Evolutionary conservation across 2,797 vertebrate genomes (phyloP).

Genomic region (Arremon aurantiirostris): DNA sequence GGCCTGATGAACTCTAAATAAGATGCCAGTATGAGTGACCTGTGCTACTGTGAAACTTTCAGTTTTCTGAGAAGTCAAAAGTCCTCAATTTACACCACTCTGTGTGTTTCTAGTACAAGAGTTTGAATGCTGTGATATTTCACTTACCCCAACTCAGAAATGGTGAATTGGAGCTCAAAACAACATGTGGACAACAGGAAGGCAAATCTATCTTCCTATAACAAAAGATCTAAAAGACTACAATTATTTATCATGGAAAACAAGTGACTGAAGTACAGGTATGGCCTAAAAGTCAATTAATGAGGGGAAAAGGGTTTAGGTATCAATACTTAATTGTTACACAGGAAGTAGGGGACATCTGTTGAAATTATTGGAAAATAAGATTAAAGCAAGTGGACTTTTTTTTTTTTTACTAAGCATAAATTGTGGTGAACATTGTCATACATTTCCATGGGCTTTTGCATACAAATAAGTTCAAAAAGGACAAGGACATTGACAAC

Average conservation of each 20-base stretch:
- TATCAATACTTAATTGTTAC: neutral
- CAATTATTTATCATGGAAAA: neutral
- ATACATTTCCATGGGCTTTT: neutral
- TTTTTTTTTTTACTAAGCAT: neutral
- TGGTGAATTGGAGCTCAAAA: neutral
- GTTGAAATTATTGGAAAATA: neutral
- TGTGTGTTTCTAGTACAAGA: neutral
- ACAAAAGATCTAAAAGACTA: neutral
- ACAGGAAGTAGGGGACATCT: neutral
- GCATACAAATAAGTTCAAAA: neutral
- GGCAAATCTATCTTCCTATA: neutral
- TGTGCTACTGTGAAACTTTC: neutral
- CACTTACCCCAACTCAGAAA: neutral
- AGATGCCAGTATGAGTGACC: neutral
- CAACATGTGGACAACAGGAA: neutral
- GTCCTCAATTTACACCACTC: neutral
- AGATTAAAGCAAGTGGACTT: neutral
- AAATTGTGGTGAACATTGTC: neutral
- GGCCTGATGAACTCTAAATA: neutral
- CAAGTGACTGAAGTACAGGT: neutral
- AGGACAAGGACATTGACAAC: neutral
- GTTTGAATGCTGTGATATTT: neutral
- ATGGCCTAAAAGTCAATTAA: neutral
- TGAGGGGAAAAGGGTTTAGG: fast-evolving
- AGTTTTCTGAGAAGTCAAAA: neutral